These are phyloP conservation scores for Pomatostomus ruficeps DNA, from an alignment of 2,113 vertebrate genomes.

Conservation along the genomic window DNA sequence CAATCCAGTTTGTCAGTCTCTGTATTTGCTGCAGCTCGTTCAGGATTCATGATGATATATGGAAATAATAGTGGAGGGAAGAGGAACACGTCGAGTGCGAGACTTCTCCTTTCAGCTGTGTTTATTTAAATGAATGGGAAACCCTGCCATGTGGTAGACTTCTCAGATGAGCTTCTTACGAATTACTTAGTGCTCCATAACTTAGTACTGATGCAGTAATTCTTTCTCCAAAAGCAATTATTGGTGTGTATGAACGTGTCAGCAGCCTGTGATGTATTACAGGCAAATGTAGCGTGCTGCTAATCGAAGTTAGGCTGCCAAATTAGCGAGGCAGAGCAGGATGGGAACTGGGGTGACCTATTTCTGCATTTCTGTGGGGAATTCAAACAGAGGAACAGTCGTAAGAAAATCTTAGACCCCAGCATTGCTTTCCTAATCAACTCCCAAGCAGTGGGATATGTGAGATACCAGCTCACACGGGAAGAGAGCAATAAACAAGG, in stretches of 20 bases:
- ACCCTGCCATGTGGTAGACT: conserved; percentile 24
- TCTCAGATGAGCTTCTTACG: background rate
- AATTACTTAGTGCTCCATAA: conserved; percentile 32
- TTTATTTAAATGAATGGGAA: conserved; percentile 27
- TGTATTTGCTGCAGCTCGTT: background rate
- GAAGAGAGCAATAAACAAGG: conserved; percentile 36
- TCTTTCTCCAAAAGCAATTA: conserved; percentile 25
- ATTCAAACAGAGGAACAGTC: conserved; percentile 23
- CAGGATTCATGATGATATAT: background rate
- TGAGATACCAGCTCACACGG: conserved; percentile 4
- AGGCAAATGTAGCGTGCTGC: background rate
- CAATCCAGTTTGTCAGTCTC: background rate
- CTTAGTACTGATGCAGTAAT: background rate
- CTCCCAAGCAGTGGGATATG: conserved; percentile 12
- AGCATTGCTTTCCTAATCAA: conserved; percentile 40
- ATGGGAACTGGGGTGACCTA: conserved; percentile 19
- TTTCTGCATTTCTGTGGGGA: conserved; percentile 58
- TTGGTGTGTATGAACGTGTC: conserved; percentile 7
- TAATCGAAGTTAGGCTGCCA: background rate
- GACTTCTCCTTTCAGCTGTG: conserved; percentile 13
- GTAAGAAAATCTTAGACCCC: conserved; percentile 34
- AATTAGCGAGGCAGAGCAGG: background rate
- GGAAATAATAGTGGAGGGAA: conserved; percentile 1
- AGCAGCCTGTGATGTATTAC: background rate
- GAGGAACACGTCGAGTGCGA: background rate